phyloP scores from a whole-genome alignment of 2,797 vertebrate genomes.

The Diglossa cyanea region DNA sequence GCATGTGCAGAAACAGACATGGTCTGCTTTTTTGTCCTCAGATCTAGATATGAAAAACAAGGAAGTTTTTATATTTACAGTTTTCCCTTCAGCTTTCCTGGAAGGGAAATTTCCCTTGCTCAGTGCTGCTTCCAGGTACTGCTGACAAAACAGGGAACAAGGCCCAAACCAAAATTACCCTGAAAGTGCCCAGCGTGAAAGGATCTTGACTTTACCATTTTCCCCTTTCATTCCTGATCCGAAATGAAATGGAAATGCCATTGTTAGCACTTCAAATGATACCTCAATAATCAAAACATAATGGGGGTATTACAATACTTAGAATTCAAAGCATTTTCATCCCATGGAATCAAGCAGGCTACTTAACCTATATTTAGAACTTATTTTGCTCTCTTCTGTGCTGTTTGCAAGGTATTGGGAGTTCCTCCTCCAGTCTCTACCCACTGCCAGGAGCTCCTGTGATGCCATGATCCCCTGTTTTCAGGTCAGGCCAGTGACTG shows the following conservation, averaged over 20 bases:
- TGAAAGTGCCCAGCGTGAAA: neutral
- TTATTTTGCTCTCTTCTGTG: neutral
- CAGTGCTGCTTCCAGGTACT: neutral
- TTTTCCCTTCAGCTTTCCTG: neutral
- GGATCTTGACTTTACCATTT: neutral
- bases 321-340: neutral
- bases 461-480: neutral
- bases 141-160: neutral
- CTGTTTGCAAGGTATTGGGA: neutral
- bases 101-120: neutral
- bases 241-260: neutral
- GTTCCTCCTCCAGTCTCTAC: neutral
- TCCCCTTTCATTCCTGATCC: neutral
- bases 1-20: fast-evolving
- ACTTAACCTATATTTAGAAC: neutral
- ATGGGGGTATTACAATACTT: neutral
- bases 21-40: neutral
- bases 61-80: neutral
- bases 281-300: neutral
- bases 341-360: neutral
- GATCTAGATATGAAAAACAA: neutral
- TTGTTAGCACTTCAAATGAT: neutral
- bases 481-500: neutral
- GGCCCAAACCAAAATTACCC: neutral
- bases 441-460: neutral